phyloP scores from a whole-genome alignment of 2,888 invertebrate species.

The Amblyteles armatorius region DNA sequence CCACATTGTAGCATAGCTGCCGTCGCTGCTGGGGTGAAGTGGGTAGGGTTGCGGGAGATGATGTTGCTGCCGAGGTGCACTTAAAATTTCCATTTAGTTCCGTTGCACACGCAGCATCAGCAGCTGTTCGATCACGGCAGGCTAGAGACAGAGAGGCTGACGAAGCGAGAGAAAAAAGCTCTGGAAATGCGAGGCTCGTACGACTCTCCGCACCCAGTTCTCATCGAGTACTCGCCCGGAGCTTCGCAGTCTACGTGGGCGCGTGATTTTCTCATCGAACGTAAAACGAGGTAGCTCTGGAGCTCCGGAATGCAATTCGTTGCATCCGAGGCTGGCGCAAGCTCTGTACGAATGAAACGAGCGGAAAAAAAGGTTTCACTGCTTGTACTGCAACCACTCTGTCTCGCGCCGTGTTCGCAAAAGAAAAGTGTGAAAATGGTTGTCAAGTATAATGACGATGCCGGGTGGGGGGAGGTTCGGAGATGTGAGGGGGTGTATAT shows the following conservation, averaged over 20 bases:
- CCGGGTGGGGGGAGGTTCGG: slow-evolving; percentile 9
- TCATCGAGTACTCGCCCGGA: slow-evolving; percentile 31
- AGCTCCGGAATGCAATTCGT: slow-evolving; percentile 42
- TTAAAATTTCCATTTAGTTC: slow-evolving; percentile 78
- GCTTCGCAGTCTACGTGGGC: slow-evolving; percentile 37
- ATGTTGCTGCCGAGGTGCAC: slow-evolving; percentile 70
- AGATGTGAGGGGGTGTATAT: slow-evolving; percentile 4
- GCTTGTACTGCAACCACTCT: slow-evolving; percentile 19
- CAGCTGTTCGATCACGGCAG: slow-evolving; percentile 71
- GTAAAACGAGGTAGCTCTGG: slow-evolving; percentile 1
- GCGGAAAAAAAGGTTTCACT: slow-evolving; percentile 33
- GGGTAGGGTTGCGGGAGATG: slow-evolving; percentile 30
- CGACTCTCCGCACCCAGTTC: slow-evolving; percentile 15
- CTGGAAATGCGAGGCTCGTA: slow-evolving; percentile 8
- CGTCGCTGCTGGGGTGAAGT: slow-evolving; percentile 20
- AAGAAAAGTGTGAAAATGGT: slow-evolving; percentile 56
- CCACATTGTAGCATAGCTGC: neutral
- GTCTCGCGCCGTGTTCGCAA: slow-evolving; percentile 22
- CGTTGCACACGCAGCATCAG: slow-evolving; percentile 70
- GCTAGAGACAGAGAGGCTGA: slow-evolving; percentile 49
- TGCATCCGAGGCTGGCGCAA: slow-evolving; percentile 42
- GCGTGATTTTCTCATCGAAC: slow-evolving; percentile 57
- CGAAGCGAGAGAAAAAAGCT: slow-evolving; percentile 43
- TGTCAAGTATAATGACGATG: slow-evolving; percentile 61
- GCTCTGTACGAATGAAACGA: slow-evolving; percentile 53